Conservation (phyloP, 2,888 invertebrate genomes). For the Metellina segmentata region DNA sequence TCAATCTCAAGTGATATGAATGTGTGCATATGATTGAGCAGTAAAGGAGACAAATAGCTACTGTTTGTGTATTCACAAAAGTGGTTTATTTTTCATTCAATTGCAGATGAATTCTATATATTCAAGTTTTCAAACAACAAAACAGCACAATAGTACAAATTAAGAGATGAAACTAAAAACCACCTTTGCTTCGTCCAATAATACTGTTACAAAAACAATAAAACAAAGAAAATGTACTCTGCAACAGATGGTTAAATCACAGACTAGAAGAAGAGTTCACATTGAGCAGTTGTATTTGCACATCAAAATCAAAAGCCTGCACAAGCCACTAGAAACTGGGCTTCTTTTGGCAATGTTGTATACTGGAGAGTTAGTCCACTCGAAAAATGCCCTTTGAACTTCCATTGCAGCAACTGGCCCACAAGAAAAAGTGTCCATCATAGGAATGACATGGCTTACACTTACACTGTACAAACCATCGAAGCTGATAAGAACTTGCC, state of each 20-base stretch:
- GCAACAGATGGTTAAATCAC: slow-evolving; percentile 76
- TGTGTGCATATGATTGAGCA: too few relatives aligned
- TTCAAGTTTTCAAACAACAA: slow-evolving; percentile 69
- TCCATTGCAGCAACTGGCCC: slow-evolving; percentile 66
- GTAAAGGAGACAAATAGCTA: slow-evolving; percentile 8
- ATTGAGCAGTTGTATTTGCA: slow-evolving; percentile 76
- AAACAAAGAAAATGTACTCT: slow-evolving; percentile 72
- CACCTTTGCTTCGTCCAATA: slow-evolving; percentile 76
- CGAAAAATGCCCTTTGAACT: slow-evolving; percentile 70
- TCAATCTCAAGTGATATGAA: too few relatives aligned
- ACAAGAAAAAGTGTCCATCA: slow-evolving; percentile 28
- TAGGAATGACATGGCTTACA: slow-evolving; percentile 46
- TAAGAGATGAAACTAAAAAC: slow-evolving; percentile 75
- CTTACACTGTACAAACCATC: slow-evolving; percentile 52
- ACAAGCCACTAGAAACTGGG: slow-evolving; percentile 50
- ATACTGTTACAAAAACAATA: slow-evolving; percentile 76
- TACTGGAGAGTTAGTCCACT: slow-evolving; percentile 39
- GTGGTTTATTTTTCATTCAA: slow-evolving; percentile 75
- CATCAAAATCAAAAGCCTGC: slow-evolving; percentile 70
- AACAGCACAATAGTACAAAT: slow-evolving; percentile 74
- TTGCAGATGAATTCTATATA: slow-evolving; percentile 71
- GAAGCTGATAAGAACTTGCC: slow-evolving; percentile 22
- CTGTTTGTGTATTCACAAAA: slow-evolving; percentile 68
- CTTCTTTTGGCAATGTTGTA: slow-evolving; percentile 59
- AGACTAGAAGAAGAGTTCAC: slow-evolving; percentile 76